Evolutionary conservation across 2,113 vertebrate genomes (phyloP).

Genomic region (Sorex araneus): DNA sequence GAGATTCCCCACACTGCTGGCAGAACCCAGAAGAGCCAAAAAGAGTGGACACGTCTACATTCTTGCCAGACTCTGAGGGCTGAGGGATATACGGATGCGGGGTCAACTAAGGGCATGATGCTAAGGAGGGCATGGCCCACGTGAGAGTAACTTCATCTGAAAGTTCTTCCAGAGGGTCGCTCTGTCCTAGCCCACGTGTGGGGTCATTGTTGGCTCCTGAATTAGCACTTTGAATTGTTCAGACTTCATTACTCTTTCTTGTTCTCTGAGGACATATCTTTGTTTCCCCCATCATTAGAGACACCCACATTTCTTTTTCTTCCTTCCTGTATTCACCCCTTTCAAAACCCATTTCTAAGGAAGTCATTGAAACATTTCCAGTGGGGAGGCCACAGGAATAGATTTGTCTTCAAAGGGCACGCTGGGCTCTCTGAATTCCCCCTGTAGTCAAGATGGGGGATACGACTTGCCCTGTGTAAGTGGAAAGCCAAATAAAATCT

Average conservation of each 20-base stretch:
- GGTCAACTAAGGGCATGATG: background rate
- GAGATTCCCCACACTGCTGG: too few relatives aligned
- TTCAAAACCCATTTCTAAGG: background rate
- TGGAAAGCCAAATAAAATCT: background rate
- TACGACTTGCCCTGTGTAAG: background rate
- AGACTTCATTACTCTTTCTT: background rate
- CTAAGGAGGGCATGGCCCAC: background rate
- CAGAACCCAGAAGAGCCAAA: background rate
- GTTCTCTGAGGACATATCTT: background rate
- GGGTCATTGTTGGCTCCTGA: background rate
- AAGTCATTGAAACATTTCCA: background rate
- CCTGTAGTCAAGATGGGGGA: background rate
- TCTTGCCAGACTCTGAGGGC: background rate
- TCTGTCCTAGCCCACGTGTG: background rate
- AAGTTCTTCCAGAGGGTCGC: background rate
- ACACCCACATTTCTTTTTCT: background rate
- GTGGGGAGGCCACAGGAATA: background rate
- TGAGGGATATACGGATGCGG: background rate
- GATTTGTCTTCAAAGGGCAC: background rate
- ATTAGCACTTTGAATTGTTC: background rate
- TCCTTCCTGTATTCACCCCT: slow-evolving; percentile 4
- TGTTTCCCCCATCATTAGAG: background rate
- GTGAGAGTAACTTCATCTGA: background rate
- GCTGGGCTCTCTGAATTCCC: background rate
- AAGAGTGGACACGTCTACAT: background rate